phyloP scores from a whole-genome alignment of 2,888 invertebrate genomes.

The Theristus sp. region DNA sequence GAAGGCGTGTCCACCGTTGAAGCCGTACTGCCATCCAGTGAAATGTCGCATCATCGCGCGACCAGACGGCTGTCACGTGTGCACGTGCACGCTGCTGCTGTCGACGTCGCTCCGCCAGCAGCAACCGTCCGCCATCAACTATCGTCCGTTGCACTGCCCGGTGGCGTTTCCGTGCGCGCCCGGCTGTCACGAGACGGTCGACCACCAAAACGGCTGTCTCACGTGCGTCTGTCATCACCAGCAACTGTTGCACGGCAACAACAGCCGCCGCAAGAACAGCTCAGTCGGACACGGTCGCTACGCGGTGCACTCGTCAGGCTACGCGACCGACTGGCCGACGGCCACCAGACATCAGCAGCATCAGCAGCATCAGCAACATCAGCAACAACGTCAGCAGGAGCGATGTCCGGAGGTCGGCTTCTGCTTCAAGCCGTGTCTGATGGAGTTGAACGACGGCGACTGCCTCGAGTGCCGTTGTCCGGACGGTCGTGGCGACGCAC shows the following conservation, averaged over 20 bases:
- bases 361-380: no score
- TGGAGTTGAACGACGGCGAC: neutral
- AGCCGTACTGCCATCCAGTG: neutral
- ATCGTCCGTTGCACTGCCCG: neutral
- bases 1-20: neutral
- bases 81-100: slow-evolving; percentile 15
- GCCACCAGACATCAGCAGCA: neutral
- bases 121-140: neutral
- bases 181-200: neutral
- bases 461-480: no score
- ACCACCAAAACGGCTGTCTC: neutral
- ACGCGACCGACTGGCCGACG: neutral
- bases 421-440: neutral
- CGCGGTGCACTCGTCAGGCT: no score
- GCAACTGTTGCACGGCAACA: no score
- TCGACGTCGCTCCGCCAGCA: neutral
- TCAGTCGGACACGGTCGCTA: no score
- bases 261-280: no score
- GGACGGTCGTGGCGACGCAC: no score
- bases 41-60: slow-evolving; percentile 22
- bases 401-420: neutral
- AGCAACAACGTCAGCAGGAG: neutral
- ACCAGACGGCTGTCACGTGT: slow-evolving; percentile 22
- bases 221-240: neutral
- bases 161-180: neutral